Conservation (phyloP, 53 echinoderm and acorn worm genomes). For the Henricia sp. region DNA sequence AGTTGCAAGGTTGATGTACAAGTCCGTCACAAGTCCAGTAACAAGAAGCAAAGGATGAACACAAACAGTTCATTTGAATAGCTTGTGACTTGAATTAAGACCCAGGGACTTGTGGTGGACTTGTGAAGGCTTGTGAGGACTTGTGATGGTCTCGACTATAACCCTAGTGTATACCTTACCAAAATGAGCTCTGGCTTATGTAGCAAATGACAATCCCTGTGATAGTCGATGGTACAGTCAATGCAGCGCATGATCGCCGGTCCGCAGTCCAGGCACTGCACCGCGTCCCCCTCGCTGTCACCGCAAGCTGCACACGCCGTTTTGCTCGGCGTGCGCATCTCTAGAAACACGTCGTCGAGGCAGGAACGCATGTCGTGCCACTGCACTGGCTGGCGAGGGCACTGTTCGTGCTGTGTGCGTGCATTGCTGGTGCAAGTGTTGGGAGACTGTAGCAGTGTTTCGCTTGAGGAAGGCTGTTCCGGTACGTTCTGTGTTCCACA, state of each 20-base stretch:
- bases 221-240: slow-evolving; percentile 4
- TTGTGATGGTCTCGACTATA: too few species aligned
- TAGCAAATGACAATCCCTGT: slow-evolving; percentile 13
- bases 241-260: slow-evolving; percentile 1
- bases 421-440: too few species aligned
- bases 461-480: too few species aligned
- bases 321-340: background rate
- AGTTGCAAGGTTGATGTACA: too few species aligned
- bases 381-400: background rate
- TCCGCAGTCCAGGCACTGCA: slow-evolving; percentile 8
- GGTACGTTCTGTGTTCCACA: too few species aligned
- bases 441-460: too few species aligned
- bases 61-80: too few species aligned
- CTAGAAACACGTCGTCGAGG: background rate
- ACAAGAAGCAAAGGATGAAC: too few species aligned
- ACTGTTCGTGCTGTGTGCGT: too few species aligned
- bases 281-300: background rate
- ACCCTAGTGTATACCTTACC: background rate
- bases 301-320: background rate
- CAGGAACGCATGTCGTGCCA: background rate
- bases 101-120: background rate
- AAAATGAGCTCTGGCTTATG: slow-evolving; percentile 24
- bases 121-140: background rate
- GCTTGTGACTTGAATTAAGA: too few species aligned
- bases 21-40: too few species aligned